Conservation (phyloP, 1,140 invertebrate genomes). For the Drosophila elegans region DNA sequence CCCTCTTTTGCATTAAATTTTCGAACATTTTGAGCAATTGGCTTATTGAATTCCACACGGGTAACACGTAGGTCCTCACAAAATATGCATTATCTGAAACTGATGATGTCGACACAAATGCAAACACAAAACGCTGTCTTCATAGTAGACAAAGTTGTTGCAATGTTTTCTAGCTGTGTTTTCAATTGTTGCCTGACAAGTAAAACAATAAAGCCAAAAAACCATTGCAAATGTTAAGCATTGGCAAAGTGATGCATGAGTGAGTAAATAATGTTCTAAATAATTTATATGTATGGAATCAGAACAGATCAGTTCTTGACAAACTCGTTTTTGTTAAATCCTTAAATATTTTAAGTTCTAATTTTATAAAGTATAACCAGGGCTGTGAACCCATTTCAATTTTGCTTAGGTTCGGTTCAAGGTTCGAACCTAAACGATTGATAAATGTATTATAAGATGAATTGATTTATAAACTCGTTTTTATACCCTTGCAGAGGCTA, state of each 20-base stretch:
- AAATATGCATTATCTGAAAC: constrained; percentile 31
- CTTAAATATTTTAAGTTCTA: too few relatives aligned
- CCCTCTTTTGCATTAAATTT: neutral
- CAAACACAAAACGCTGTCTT: constrained; percentile 44
- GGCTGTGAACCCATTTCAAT: too few relatives aligned
- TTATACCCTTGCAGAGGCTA: too few relatives aligned
- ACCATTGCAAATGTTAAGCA: constrained; percentile 65
- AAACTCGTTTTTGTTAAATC: too few relatives aligned
- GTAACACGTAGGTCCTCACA: constrained; percentile 30
- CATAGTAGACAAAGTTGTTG: constrained; percentile 54
- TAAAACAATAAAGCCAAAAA: constrained; percentile 73
- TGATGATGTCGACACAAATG: constrained; percentile 22
- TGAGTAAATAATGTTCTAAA: neutral
- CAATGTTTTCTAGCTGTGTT: constrained; percentile 28
- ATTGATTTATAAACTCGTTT: too few relatives aligned
- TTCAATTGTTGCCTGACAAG: constrained; percentile 26
- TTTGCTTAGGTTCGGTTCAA: too few relatives aligned
- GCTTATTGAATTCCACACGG: constrained; percentile 40
- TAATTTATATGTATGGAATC: neutral
- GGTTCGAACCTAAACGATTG: too few relatives aligned
- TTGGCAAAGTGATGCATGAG: constrained; percentile 21
- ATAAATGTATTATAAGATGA: too few relatives aligned
- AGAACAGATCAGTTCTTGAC: too few relatives aligned
- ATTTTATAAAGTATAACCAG: too few relatives aligned
- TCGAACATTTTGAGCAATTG: constrained; percentile 34